Conservation (phyloP, 2,113 vertebrate species). For the Osmerus mordax region DNA sequence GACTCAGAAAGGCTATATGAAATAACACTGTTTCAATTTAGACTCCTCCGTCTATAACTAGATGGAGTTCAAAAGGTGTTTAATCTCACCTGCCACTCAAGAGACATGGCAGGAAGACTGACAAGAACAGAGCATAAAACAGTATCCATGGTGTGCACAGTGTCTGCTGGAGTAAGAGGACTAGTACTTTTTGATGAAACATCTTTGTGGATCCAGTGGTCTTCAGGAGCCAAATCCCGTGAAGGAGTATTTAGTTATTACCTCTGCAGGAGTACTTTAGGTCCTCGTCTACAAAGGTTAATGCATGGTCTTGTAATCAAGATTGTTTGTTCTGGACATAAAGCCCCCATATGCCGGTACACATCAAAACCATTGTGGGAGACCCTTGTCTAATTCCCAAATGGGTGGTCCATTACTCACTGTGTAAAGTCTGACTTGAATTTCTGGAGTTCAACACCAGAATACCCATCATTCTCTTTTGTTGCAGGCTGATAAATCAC, state of each 20-base stretch:
- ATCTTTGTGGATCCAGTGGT: background rate
- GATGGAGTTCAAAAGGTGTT: constrained; percentile 65
- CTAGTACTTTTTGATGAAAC: constrained; percentile 1
- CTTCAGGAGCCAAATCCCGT: background rate
- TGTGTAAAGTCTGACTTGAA: constrained; percentile 40
- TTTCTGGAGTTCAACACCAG: constrained; percentile 31
- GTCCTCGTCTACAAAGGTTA: too few species aligned
- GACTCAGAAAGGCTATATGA: constrained; percentile 69
- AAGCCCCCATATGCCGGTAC: background rate
- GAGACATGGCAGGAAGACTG: constrained; percentile 34
- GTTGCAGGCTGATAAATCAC: constrained; percentile 65
- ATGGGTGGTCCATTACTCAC: constrained; percentile 40
- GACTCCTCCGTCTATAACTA: constrained; percentile 59
- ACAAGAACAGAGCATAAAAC: constrained; percentile 54
- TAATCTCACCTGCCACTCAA: constrained; percentile 69
- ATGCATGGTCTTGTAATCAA: too few species aligned
- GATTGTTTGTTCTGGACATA: background rate
- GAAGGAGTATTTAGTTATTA: too few species aligned
- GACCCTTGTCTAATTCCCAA: constrained; percentile 14
- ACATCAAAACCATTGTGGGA: background rate
- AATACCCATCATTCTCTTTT: constrained; percentile 55
- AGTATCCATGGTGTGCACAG: constrained; percentile 32
- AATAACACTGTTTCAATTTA: constrained; percentile 70
- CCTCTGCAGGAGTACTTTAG: too few species aligned
- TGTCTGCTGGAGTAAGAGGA: background rate